These are phyloP conservation scores for Sardinella longiceps DNA, from an alignment of 2,797 vertebrate species.

Conservation along the genomic window DNA sequence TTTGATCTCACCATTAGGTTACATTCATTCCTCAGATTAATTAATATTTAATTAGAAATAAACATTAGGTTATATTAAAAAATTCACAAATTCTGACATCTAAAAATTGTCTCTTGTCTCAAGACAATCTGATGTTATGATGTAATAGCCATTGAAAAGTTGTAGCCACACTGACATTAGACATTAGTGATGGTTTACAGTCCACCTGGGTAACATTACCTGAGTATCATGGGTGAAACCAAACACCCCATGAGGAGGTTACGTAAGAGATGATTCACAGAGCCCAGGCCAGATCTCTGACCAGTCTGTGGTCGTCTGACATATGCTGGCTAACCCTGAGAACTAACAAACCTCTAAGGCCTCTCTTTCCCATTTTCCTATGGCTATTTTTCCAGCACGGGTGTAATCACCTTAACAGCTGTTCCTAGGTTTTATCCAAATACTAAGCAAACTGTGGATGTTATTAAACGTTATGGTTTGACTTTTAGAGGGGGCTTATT, in stretches of 20 bases:
- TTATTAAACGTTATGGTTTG: constrained; percentile 5
- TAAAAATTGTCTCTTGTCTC: neutral
- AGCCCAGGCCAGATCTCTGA: constrained; percentile 39
- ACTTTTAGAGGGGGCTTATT: constrained; percentile 11
- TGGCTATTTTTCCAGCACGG: constrained; percentile 29
- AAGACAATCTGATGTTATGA: neutral
- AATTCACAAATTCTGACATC: neutral
- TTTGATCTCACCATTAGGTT: neutral
- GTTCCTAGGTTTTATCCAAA: constrained; percentile 50
- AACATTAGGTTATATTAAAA: too few species aligned
- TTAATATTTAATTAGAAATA: too few species aligned
- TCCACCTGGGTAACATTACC: constrained; percentile 21
- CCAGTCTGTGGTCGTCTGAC: constrained; percentile 38
- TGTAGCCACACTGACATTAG: neutral
- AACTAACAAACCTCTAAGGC: constrained; percentile 35
- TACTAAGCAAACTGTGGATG: constrained; percentile 55
- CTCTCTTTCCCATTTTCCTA: constrained; percentile 30
- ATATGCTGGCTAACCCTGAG: constrained; percentile 38
- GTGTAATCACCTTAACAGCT: constrained; percentile 43
- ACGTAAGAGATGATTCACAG: constrained; percentile 39
- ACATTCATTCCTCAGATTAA: neutral
- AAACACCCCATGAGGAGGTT: constrained; percentile 32
- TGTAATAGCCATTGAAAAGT: neutral
- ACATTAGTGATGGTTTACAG: neutral
- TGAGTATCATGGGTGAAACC: constrained; percentile 18